Base-by-base conservation (phyloP, 2,113 vertebrate genomes). In the Neofelis nebulosa region DNA sequence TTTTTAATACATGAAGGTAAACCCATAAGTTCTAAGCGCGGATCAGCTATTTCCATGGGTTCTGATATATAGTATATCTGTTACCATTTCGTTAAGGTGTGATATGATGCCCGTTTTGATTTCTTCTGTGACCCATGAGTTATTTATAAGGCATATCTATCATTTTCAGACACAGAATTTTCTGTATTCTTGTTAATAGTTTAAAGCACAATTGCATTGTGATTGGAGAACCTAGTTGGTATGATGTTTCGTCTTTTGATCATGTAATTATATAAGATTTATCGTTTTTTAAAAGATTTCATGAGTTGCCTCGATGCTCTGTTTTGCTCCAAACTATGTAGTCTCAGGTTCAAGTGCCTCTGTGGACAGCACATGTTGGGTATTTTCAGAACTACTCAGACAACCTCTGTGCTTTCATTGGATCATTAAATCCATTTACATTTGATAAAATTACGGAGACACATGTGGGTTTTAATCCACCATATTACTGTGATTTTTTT, bases 81-180 rank as follows among this genome's bases (percentile, higher is more conserved):
- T 16, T 2, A 2, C 8, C 41, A 4, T 9, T 29, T 45, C 9
- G 25, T 18, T 76, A 4, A 7, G 3, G 7, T 4, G 73, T 14
- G n/a, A 7, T 36, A 7, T 16, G 41, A 31, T 7, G 27, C 41
- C 41, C 41, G 16, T 48, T 29, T 45, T 16, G 7, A 76, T 76
- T 48, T 76, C 73, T 76, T 29, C 73, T 16, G 25, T 48, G 73
- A 76, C 25, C 73, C 41, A 16, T 23, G 25, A 45, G 41, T 7
- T 29, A 41, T 45, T 76, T 27, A 45, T 9, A 45, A 23, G 25
- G 41, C 41, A 25, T 68, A 13, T 27, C 41, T 41, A 41, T 41
- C 45, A 76, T 29, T 45, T 76, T 25, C 73, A 48, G 48, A 45
- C 16, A 18, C 13, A 48, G 13, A 4, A 29, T 48, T 76, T 76